Evolutionary conservation across 1,140 invertebrate species (phyloP).

Genomic region (Drosophila sp.): DNA sequence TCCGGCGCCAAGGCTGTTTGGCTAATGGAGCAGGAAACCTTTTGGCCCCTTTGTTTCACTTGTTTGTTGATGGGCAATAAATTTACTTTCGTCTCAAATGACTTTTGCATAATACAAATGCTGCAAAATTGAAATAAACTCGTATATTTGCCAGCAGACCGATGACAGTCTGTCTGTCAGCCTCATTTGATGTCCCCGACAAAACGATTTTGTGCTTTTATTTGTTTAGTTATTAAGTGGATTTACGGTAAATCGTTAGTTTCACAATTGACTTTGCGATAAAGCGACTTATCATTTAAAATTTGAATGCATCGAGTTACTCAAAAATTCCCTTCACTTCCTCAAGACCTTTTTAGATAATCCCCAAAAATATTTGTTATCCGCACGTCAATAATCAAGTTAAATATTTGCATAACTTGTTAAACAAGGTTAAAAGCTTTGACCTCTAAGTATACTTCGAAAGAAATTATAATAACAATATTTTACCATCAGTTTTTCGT

Average conservation of each 20-base stretch:
- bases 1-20: slow-evolving; percentile 37
- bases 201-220: slow-evolving; percentile 37
- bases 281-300: slow-evolving; percentile 22
- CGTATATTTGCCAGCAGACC: slow-evolving; percentile 17
- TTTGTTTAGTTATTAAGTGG: slow-evolving; percentile 66
- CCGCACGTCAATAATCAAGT: background rate
- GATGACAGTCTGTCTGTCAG: background rate
- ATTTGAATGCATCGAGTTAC: slow-evolving; percentile 2
- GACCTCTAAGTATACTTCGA: background rate
- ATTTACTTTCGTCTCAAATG: slow-evolving; percentile 72
- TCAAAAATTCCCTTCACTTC: background rate
- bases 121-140: slow-evolving; percentile 52
- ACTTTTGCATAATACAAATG: slow-evolving; percentile 70
- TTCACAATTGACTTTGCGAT: slow-evolving; percentile 32
- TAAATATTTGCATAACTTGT: slow-evolving; percentile 11
- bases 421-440: slow-evolving; percentile 19
- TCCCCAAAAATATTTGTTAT: background rate
- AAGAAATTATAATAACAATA: background rate
- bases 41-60: slow-evolving; percentile 39
- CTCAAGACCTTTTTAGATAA: background rate
- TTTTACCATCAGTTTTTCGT: no score
- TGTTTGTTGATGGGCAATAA: slow-evolving; percentile 61
- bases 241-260: slow-evolving; percentile 54
- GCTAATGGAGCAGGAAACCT: slow-evolving; percentile 61
- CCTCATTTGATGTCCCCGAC: background rate